These are phyloP conservation scores for Drosophila macrospina DNA, from an alignment of 2,888 invertebrate genomes.

Conservation along the genomic window DNA sequence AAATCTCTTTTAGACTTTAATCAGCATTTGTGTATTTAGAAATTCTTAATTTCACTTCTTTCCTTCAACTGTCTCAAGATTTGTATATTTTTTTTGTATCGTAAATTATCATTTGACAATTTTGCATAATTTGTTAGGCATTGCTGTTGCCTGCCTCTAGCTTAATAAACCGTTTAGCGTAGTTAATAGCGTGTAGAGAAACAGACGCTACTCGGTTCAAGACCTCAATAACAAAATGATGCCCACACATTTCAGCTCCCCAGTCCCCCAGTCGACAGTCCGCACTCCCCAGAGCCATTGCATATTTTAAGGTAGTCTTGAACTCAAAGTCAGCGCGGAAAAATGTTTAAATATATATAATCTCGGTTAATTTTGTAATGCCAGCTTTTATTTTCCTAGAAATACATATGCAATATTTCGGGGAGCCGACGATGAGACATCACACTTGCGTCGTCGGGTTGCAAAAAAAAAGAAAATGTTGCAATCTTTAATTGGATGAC, in stretches of 20 bases:
- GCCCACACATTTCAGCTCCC: conserved; percentile 25
- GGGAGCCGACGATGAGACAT: conserved; percentile 10
- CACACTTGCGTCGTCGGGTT: conserved; percentile 18
- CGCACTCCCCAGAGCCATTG: neutral
- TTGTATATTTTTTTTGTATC: conserved; percentile 3
- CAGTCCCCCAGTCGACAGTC: no score
- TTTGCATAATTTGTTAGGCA: conserved; percentile 22
- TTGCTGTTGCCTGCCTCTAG: conserved; percentile 36
- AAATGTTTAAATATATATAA: conserved; percentile 22
- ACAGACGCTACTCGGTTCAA: conserved; percentile 56
- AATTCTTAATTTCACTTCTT: neutral
- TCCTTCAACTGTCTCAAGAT: conserved; percentile 21
- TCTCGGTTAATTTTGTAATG: conserved; percentile 10
- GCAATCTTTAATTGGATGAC: conserved; percentile 60
- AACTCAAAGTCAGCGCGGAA: conserved; percentile 50
- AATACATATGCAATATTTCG: conserved; percentile 11
- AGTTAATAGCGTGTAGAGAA: conserved; percentile 76
- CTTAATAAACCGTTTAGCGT: conserved; percentile 71
- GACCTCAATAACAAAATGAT: conserved; percentile 56
- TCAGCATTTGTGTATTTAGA: neutral
- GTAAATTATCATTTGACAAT: conserved; percentile 33
- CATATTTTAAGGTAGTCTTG: conserved; percentile 35
- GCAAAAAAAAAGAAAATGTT: conserved; percentile 49
- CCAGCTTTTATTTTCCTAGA: conserved; percentile 3
- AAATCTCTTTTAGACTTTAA: neutral